Evolutionary conservation across 2,888 invertebrate genomes (phyloP), one percentile per base, ranked within the genome.

Genomic region (Lampropteryx suffumata): DNA sequence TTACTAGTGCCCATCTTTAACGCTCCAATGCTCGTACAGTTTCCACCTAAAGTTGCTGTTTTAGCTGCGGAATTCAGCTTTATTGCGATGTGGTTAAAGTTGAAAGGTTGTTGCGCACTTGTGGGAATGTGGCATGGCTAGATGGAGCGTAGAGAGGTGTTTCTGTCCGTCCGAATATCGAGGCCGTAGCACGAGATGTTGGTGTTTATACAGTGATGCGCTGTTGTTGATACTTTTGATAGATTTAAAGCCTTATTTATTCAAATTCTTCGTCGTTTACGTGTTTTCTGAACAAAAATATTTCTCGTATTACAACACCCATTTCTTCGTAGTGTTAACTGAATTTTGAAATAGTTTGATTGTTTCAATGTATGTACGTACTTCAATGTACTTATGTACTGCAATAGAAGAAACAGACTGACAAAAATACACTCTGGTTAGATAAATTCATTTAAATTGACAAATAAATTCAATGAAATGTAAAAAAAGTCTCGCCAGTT

Each of bases 171-270:
- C 78, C 76, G 78, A 84, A 81, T 82, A 87, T 84, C 84, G 88
- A 85, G 88, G 88, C 84, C 88, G 80, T 65, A 63, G 67, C 69
- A 65, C 73, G 78, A 79, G 83, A 82, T 79, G 73, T 68, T 67
- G 71, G 73, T 64, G 71, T 60, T 60, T 74, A 42, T 64, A 65
- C 37, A 6, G 1, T 40, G 70, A 52, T 10, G 6, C 17, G 51
- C 0, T 1, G 1, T n/a, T 17, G 36, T 82, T 84, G 82, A 71
- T 79, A 79, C 73, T 81, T 76, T n/a, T 6, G 28, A 27, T 17
- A 26, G 12, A 24, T 7, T 1, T 7, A 7, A 5, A 7, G 7
- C 3, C 24, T 24, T 24, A 24, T 24, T 5, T 24, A 6, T 24
- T 4, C 4, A 17, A 17, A 4, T 3, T 17, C 17, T 24, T 24